Conservation (phyloP, 2,797 vertebrate genomes). For the Uromys caudimaculatus region DNA sequence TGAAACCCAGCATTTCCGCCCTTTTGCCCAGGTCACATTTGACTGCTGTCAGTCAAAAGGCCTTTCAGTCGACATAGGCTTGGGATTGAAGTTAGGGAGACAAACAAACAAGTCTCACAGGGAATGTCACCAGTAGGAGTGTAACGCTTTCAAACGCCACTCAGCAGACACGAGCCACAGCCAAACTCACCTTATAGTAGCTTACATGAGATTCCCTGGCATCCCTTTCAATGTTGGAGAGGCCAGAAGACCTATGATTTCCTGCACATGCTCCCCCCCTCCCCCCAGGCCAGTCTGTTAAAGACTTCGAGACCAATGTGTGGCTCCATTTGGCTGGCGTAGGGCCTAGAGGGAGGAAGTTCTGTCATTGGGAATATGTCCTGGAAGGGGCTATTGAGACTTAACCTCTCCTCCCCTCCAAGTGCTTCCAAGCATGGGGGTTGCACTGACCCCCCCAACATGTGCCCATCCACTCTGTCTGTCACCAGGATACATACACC, state of each 20-base stretch:
- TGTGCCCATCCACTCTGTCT: background rate
- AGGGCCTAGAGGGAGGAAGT: background rate
- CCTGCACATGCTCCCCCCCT: background rate
- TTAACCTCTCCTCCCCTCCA: no score
- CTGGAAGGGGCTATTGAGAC: background rate
- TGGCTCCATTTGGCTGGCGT: background rate
- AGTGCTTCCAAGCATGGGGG: background rate
- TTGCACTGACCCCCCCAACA: background rate
- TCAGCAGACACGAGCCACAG: background rate
- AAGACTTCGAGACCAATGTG: background rate
- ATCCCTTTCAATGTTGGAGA: background rate
- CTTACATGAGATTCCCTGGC: background rate
- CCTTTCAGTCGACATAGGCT: background rate
- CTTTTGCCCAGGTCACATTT: background rate
- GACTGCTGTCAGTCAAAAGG: background rate
- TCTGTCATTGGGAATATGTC: background rate
- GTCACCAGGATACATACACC: background rate
- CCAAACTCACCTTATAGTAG: background rate
- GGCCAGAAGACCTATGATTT: background rate
- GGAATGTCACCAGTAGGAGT: background rate
- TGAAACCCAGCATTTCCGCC: background rate
- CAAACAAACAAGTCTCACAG: background rate
- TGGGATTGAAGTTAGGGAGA: background rate
- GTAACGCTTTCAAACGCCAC: background rate
- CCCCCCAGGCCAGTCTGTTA: background rate